Evolutionary conservation across 2,888 invertebrate genomes (phyloP).

Genomic region (Scaptomyza reducta): DNA sequence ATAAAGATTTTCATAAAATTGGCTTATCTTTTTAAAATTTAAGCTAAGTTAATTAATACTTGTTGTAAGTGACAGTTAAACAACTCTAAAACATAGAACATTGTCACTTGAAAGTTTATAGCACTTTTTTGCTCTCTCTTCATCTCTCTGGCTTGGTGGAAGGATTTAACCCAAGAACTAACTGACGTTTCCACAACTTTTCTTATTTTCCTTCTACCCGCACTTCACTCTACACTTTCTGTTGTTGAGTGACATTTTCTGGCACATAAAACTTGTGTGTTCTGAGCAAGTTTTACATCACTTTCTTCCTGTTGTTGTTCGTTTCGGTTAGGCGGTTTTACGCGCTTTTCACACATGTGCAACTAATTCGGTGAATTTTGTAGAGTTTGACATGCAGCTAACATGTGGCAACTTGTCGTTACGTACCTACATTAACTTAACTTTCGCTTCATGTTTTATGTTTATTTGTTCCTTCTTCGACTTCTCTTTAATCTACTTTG

Average conservation of each 20-base stretch:
- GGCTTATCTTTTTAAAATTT: too few relatives aligned
- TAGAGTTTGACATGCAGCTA: conserved; percentile 28
- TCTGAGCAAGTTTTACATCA: conserved; percentile 36
- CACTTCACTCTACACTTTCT: conserved; percentile 1
- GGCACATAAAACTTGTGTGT: conserved; percentile 50
- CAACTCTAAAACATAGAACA: conserved; percentile 11
- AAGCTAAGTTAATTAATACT: not conserved
- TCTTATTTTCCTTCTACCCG: conserved; percentile 13
- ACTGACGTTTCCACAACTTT: conserved; percentile 29
- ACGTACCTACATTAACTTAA: not conserved
- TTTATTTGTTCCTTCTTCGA: too few relatives aligned
- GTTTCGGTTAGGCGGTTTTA: conserved; percentile 61
- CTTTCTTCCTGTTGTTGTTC: conserved; percentile 8
- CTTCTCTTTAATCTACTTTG: too few relatives aligned
- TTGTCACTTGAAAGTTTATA: conserved; percentile 26
- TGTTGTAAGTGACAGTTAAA: conserved; percentile 11
- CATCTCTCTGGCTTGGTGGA: conserved; percentile 14
- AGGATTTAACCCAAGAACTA: conserved; percentile 32
- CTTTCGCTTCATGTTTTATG: not conserved
- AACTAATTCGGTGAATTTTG: conserved; percentile 13
- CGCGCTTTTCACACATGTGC: conserved; percentile 34
- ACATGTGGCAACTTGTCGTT: conserved; percentile 27
- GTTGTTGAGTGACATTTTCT: conserved; percentile 64
- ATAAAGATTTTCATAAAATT: too few relatives aligned
- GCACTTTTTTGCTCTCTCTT: conserved; percentile 1